Base-by-base conservation (phyloP, 2,888 invertebrate species). In the Scaptomyza flava region DNA sequence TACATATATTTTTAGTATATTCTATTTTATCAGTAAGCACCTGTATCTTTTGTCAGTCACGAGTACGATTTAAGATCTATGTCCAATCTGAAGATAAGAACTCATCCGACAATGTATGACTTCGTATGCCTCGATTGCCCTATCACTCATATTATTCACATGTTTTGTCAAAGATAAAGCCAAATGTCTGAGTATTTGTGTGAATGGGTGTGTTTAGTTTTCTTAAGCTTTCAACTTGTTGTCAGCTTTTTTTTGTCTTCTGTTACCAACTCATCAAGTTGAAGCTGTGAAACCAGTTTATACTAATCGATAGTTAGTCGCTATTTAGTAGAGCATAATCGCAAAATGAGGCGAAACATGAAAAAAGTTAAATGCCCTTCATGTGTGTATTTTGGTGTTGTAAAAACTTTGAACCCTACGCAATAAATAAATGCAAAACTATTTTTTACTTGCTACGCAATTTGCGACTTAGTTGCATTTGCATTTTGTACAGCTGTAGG, bases 401-500 rank as follows among this genome's bases (percentile, higher is more conserved):
- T 20, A 11, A 11, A n/a, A 43, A 69, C 73, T 63, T 76, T 63
- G 58, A 23, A 48, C 34, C 45, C 51, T 33, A 52, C 58, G 42
- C 56, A 48, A 43, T 36, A 30, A 66, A 72, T 54, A 50, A 68
- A 75, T 77, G 74, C 72, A 75, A 87, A 81, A 71, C 68, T 63
- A 67, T 79, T 84, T 36, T 14, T 8, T 59, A 68, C 57, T 76
- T 70, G 60, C 79, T 73, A 83, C 87, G 87, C 87, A 83, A 83
- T 62, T 66, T 62, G 61, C 60, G 45, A 27, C 43, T 38, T 51
- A 33, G 43, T 48, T 58, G n/a, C 66, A 84, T 87, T 82, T 79
- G 69, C 87, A 84, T 81, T 73, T 65, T 87, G 77, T 87, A 41
- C 38, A 79, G 69, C 76, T 76, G 81, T 77, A 74, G 80, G 67